These are phyloP conservation scores for Eumerus sabulonum DNA, from an alignment of 2,888 invertebrate genomes.

Conservation along the genomic window DNA sequence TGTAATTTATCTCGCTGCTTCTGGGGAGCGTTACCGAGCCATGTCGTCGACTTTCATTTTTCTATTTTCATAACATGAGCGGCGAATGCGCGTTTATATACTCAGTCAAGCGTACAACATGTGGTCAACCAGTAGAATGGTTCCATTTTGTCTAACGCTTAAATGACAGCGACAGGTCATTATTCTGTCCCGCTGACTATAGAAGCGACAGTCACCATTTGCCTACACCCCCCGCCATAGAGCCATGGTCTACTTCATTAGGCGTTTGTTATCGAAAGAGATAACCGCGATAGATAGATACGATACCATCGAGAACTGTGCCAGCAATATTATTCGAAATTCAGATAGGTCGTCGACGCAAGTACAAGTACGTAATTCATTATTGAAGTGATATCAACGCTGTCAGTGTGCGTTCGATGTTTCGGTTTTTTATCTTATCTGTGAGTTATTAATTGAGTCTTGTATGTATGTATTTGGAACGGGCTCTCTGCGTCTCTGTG, in stretches of 20 bases:
- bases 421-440: slow-evolving; percentile 55
- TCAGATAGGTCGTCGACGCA: slow-evolving; percentile 43
- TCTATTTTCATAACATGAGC: slow-evolving; percentile 36
- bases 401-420: slow-evolving; percentile 54
- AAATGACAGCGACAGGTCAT: too few species aligned
- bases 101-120: slow-evolving; percentile 55
- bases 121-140: slow-evolving; percentile 33
- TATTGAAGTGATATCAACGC: slow-evolving; percentile 20
- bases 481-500: slow-evolving; percentile 41
- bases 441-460: slow-evolving; percentile 63
- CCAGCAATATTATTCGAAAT: slow-evolving; percentile 31
- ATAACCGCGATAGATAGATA: slow-evolving; percentile 21
- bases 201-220: not conserved
- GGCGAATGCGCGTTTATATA: slow-evolving; percentile 44
- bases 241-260: slow-evolving; percentile 1
- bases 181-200: slow-evolving; percentile 3
- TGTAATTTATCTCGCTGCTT: slow-evolving; percentile 10
- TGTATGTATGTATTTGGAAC: slow-evolving; percentile 42
- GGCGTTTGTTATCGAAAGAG: too few species aligned
- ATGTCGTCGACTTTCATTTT: slow-evolving; percentile 59
- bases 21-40: slow-evolving; percentile 54
- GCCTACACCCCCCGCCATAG: not conserved
- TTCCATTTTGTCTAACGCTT: slow-evolving; percentile 17
- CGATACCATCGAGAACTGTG: slow-evolving; percentile 5
- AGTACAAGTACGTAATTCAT: slow-evolving; percentile 36